Conservation (phyloP, 2,888 invertebrate species). For the Phymatocera aterrima region DNA sequence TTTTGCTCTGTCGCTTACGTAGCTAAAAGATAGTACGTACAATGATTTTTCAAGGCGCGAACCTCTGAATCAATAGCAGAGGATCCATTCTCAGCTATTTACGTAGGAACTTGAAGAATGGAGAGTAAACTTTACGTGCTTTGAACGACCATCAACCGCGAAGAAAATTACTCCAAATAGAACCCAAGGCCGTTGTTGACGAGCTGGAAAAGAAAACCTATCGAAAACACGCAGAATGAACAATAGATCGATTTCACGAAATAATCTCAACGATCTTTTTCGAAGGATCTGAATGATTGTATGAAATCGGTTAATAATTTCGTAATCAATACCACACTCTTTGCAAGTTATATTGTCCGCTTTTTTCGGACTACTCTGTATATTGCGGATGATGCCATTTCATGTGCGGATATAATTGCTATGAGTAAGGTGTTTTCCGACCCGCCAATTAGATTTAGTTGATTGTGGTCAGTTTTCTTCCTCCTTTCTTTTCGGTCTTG, state of each 20-base stretch:
- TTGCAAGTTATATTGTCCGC: neutral
- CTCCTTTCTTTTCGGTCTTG: neutral
- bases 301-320: neutral
- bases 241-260: neutral
- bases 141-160: neutral
- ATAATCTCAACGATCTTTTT: neutral
- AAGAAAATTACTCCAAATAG: neutral
- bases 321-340: neutral
- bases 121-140: neutral
- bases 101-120: neutral
- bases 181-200: neutral
- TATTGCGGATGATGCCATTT: neutral
- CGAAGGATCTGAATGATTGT: too few species aligned
- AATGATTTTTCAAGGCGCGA: neutral
- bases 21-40: neutral
- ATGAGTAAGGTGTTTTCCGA: neutral
- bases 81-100: neutral
- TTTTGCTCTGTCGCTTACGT: neutral
- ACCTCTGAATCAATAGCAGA: neutral
- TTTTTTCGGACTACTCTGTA: neutral
- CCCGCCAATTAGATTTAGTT: constrained; percentile 1
- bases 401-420: neutral
- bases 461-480: constrained; percentile 13
- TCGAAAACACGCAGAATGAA: neutral
- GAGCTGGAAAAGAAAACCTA: neutral